Conservation (phyloP, 2,888 invertebrate genomes). For the Antitype chi region DNA sequence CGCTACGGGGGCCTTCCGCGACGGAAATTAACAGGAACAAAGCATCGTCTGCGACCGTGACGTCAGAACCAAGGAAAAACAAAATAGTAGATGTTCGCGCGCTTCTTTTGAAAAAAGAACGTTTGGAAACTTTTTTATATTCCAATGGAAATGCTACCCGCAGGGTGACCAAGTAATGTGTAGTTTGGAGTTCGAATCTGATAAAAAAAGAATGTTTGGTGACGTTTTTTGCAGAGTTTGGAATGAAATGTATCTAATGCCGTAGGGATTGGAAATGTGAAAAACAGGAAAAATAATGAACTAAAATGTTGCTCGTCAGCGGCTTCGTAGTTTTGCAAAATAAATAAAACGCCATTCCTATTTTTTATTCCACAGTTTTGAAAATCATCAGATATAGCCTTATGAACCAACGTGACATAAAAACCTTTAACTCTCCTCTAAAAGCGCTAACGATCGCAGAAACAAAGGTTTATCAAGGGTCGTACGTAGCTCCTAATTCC, state of each 20-base stretch:
- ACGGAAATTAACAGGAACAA: slow-evolving; percentile 64
- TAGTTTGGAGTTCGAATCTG: slow-evolving; percentile 6
- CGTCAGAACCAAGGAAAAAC: slow-evolving; percentile 37
- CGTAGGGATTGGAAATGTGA: neutral
- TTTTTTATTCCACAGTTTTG: neutral
- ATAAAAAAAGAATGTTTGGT: neutral
- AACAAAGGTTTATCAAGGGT: slow-evolving; percentile 37
- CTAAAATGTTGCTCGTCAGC: neutral
- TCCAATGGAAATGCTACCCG: neutral
- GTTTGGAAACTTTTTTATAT: neutral
- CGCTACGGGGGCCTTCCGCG: slow-evolving; percentile 48
- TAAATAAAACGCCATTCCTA: neutral
- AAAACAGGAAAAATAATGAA: slow-evolving; percentile 7
- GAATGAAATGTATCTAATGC: slow-evolving; percentile 1
- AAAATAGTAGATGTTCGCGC: slow-evolving; percentile 5
- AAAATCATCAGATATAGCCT: neutral
- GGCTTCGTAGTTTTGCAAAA: neutral
- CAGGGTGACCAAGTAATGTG: neutral
- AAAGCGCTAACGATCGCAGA: slow-evolving; percentile 19
- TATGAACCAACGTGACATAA: neutral
- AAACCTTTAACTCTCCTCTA: neutral
- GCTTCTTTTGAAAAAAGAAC: slow-evolving; percentile 24
- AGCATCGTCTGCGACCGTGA: slow-evolving; percentile 26
- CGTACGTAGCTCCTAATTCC: slow-evolving; percentile 28
- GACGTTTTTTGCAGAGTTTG: slow-evolving; percentile 1